Conservation (phyloP, 2,888 invertebrate genomes). For the Rhamnusium bicolor region DNA sequence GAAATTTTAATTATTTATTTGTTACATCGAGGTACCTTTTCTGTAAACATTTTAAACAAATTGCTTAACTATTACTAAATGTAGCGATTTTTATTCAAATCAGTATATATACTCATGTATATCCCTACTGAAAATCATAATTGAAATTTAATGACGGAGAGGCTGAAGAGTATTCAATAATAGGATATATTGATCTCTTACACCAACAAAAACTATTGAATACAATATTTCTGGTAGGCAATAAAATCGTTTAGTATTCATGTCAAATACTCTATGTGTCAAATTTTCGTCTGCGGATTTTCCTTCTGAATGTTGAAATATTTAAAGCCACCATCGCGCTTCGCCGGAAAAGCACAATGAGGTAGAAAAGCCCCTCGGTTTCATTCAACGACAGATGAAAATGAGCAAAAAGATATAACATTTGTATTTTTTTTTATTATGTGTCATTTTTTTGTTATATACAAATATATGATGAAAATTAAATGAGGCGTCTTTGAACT, state of each 20-base stretch:
- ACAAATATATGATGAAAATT: too few relatives aligned
- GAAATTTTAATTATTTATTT: too few relatives aligned
- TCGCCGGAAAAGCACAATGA: background rate
- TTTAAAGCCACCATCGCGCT: background rate
- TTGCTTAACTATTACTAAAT: too few relatives aligned
- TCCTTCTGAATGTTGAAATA: conserved; percentile 2
- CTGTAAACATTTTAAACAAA: too few relatives aligned
- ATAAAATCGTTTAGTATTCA: conserved; percentile 19
- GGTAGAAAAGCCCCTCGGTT: background rate
- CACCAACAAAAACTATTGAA: background rate
- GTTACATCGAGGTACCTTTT: too few relatives aligned
- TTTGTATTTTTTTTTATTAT: too few relatives aligned
- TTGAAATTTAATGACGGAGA: background rate
- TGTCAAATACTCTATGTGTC: conserved; percentile 5
- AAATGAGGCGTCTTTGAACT: too few relatives aligned
- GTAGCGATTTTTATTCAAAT: too few relatives aligned
- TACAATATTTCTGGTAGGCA: conserved; percentile 1
- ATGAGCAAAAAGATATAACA: background rate
- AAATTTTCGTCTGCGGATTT: conserved; percentile 8
- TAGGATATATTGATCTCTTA: background rate
- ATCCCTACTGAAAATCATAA: background rate
- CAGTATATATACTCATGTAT: too few relatives aligned
- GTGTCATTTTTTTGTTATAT: too few relatives aligned
- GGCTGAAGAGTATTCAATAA: background rate
- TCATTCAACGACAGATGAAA: background rate